A percentile compares a stretch with the other conserved stretches of the same genome.
These are phyloP conservation scores for Bacillus rossius DNA, from an alignment of 1,140 invertebrate species.

Conservation along the genomic window DNA sequence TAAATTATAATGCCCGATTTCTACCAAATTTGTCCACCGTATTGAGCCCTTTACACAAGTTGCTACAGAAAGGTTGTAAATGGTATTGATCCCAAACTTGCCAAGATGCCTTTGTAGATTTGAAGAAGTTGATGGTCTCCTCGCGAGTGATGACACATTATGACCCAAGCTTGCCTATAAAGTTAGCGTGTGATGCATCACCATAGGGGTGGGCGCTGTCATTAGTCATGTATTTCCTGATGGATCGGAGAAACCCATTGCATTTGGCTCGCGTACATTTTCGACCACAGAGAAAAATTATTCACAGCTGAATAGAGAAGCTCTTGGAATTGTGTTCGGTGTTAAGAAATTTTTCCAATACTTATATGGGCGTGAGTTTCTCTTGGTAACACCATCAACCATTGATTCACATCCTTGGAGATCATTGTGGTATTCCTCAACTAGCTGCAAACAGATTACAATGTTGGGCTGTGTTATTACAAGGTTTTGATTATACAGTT, in stretches of 20 bases:
- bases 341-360: slow-evolving; percentile 30
- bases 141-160: slow-evolving; percentile 34
- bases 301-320: slow-evolving; percentile 49
- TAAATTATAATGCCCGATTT: slow-evolving; percentile 36
- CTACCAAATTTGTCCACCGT: slow-evolving; percentile 29
- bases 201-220: slow-evolving; percentile 43
- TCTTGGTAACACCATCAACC: slow-evolving; percentile 36
- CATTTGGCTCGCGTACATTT: slow-evolving; percentile 44
- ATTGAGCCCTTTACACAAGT: slow-evolving; percentile 27
- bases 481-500: slow-evolving; percentile 32
- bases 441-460: slow-evolving; percentile 32
- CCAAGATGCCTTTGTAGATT: slow-evolving; percentile 25
- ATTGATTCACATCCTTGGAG: slow-evolving; percentile 29
- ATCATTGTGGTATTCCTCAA: slow-evolving; percentile 24
- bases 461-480: slow-evolving; percentile 34
- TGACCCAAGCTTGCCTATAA: slow-evolving; percentile 43
- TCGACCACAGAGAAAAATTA: slow-evolving; percentile 44
- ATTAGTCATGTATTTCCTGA: slow-evolving; percentile 36
- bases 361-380: slow-evolving; percentile 35
- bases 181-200: slow-evolving; percentile 41
- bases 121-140: slow-evolving; percentile 28
- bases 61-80: slow-evolving; percentile 22
- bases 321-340: slow-evolving; percentile 36
- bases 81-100: slow-evolving; percentile 27
- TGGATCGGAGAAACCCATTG: slow-evolving; percentile 41